Percentiles rank a stretch among this genome's conserved stretches.
Conservation (phyloP, 1,140 invertebrate genomes). For the Euwallacea fornicatus region DNA sequence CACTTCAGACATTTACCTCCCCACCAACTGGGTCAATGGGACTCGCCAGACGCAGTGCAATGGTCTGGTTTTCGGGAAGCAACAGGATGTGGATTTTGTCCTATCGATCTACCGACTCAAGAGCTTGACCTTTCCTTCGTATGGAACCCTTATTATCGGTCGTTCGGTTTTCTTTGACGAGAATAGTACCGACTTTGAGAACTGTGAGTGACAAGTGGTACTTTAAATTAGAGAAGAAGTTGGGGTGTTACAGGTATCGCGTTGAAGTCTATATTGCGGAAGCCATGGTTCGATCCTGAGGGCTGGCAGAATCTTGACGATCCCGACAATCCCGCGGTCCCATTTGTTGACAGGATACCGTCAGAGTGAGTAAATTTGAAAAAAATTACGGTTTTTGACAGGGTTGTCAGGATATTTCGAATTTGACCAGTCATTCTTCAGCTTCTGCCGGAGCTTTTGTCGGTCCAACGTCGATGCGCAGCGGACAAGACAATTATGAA, state of each 20-base stretch:
- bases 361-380: not conserved
- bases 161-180: slow-evolving; percentile 9
- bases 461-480: too few species aligned
- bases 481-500: too few species aligned
- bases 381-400: too few species aligned
- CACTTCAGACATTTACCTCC: not conserved
- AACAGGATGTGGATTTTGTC: too few species aligned
- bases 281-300: not conserved
- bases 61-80: not conserved
- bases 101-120: not conserved
- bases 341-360: slow-evolving; percentile 9
- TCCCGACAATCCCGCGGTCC: slow-evolving; percentile 22
- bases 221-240: too few species aligned
- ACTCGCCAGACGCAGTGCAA: not conserved
- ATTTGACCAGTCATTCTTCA: too few species aligned
- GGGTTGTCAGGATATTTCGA: too few species aligned
- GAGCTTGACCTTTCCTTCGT: not conserved
- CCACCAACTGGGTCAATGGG: slow-evolving; percentile 3
- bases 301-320: slow-evolving; percentile 12
- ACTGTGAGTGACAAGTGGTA: slow-evolving; percentile 11
- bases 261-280: not conserved
- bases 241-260: too few species aligned
- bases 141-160: not conserved
- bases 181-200: slow-evolving; percentile 4
- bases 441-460: too few species aligned